phyloP scores from a whole-genome alignment of 2,888 invertebrate species.

The Hydroisotoma schaefferi region DNA sequence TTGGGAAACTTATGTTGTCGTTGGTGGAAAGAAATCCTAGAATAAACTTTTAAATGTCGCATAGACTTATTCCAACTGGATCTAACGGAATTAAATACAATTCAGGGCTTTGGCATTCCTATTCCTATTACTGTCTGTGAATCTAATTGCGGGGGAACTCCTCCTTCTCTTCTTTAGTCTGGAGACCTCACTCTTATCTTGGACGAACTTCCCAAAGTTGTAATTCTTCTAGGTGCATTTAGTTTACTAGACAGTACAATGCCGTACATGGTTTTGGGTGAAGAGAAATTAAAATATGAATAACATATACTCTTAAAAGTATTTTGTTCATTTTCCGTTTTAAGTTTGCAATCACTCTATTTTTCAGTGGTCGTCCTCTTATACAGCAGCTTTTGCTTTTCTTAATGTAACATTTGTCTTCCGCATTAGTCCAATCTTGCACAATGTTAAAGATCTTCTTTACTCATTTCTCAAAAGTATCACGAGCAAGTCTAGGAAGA shows the following conservation, averaged over 20 bases:
- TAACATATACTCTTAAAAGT: background rate
- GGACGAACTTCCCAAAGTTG: no score
- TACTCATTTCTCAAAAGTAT: no score
- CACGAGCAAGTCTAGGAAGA: no score
- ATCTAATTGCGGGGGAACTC: no score
- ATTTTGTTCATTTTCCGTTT: no score
- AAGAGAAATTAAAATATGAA: background rate
- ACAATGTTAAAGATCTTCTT: no score
- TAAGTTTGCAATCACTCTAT: background rate
- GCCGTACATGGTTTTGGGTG: background rate
- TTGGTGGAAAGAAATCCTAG: conserved; percentile 11
- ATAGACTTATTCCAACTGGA: conserved; percentile 4
- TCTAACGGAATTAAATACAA: background rate
- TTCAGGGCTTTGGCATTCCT: conserved; percentile 2
- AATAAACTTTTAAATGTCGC: conserved; percentile 14
- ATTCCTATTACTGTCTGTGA: no score
- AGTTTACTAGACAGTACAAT: background rate
- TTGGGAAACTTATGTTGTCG: background rate
- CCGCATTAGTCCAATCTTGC: no score
- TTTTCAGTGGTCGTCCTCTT: background rate
- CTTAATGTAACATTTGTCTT: no score
- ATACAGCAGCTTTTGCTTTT: background rate
- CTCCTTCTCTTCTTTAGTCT: no score
- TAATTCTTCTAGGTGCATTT: no score
- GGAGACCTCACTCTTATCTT: no score